Evolutionary conservation across 2,797 vertebrate species (phyloP).

Genomic region (Bradypus variegatus): DNA sequence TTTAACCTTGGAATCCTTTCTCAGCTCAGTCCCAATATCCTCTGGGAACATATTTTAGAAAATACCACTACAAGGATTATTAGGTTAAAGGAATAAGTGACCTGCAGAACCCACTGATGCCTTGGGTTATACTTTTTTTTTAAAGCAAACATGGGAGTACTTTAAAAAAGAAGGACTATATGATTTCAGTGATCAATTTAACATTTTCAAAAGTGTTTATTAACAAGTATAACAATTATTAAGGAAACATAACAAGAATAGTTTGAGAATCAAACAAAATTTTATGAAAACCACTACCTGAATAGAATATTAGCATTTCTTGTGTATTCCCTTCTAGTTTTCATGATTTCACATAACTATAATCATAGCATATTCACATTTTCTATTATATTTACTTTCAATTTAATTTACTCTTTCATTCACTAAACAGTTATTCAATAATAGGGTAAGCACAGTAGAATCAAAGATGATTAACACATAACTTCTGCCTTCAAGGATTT

Average conservation of each 20-base stretch:
- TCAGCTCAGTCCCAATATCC: neutral
- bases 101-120: neutral
- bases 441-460: neutral
- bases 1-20: neutral
- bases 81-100: neutral
- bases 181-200: neutral
- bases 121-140: neutral
- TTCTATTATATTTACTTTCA: neutral
- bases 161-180: neutral
- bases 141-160: neutral
- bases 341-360: slow-evolving; percentile 5
- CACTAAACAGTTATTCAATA: slow-evolving; percentile 15
- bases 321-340: neutral
- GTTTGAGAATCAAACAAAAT: neutral
- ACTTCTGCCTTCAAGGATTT: neutral
- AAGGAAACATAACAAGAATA: neutral
- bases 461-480: neutral
- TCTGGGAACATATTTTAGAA: neutral
- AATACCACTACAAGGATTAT: neutral
- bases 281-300: neutral
- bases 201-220: neutral
- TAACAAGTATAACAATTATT: neutral
- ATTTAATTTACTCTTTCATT: neutral
- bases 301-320: neutral
- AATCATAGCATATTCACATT: slow-evolving; percentile 3